These are phyloP conservation scores for Vespertilio murinus DNA, from an alignment of 2,797 vertebrate species.

Conservation along the genomic window DNA sequence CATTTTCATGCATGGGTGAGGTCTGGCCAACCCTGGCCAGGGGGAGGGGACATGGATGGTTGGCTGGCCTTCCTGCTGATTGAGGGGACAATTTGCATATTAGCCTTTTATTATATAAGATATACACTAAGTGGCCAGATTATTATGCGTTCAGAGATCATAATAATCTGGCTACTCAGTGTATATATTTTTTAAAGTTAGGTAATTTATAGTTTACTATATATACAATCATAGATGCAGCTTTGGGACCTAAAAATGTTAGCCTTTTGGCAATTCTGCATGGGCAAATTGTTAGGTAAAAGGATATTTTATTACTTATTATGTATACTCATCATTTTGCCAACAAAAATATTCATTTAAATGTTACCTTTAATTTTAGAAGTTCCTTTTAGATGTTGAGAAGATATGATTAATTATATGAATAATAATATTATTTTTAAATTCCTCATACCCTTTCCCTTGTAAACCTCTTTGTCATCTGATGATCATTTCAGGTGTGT, in stretches of 20 bases:
- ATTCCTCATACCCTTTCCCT: neutral
- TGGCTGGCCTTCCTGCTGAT: too few species aligned
- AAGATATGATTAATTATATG: neutral
- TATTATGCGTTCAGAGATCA: too few species aligned
- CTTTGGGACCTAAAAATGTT: neutral
- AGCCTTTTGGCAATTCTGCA: neutral
- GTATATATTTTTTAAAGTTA: neutral
- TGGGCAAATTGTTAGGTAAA: neutral
- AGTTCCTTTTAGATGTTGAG: neutral
- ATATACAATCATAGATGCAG: neutral
- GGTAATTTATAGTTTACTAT: neutral
- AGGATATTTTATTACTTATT: neutral
- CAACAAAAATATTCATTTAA: constrained; percentile 15
- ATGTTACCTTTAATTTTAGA: constrained; percentile 13
- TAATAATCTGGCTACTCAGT: too few species aligned
- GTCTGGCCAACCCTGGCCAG: too few species aligned
- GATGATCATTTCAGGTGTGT: neutral
- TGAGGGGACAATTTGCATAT: too few species aligned
- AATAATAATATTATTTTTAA: neutral
- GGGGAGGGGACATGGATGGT: too few species aligned
- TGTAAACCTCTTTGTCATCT: neutral
- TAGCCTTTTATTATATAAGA: too few species aligned
- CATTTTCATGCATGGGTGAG: too few species aligned
- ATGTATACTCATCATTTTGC: neutral
- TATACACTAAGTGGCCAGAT: too few species aligned